Evolutionary conservation across 2,888 invertebrate species (phyloP).

Genomic region (Dryocosmus kuriphilus): DNA sequence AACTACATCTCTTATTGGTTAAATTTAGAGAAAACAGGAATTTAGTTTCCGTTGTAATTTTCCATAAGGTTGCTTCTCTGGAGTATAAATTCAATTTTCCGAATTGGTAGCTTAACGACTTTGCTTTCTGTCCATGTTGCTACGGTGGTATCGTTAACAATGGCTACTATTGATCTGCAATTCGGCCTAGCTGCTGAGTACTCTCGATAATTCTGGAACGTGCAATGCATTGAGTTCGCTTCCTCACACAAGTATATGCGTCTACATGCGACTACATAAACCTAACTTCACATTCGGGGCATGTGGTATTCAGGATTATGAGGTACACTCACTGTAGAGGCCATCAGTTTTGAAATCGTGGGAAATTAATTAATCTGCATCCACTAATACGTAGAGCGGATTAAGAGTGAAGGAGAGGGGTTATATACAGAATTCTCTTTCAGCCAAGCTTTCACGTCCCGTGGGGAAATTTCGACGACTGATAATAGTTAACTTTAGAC

Average conservation of each 20-base stretch:
- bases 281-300: constrained; percentile 67
- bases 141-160: constrained; percentile 38
- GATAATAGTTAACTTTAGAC: background rate
- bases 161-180: constrained; percentile 61
- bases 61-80: background rate
- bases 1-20: background rate
- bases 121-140: constrained; percentile 19
- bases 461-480: background rate
- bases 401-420: background rate
- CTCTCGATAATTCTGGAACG: constrained; percentile 72
- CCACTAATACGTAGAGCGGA: constrained; percentile 15
- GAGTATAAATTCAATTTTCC: background rate
- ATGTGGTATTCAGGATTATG: constrained; percentile 65
- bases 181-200: constrained; percentile 71
- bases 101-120: constrained; percentile 23
- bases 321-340: constrained; percentile 55
- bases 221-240: constrained; percentile 70
- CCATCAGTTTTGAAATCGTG: constrained; percentile 49
- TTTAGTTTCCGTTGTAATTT: background rate
- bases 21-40: background rate
- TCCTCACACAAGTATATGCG: constrained; percentile 59
- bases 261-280: constrained; percentile 68
- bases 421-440: background rate
- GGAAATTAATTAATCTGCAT: constrained; percentile 41
- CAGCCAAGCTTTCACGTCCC: background rate